Evolutionary conservation across 2,888 invertebrate genomes (phyloP).

Genomic region (Stenodera caucasica): DNA sequence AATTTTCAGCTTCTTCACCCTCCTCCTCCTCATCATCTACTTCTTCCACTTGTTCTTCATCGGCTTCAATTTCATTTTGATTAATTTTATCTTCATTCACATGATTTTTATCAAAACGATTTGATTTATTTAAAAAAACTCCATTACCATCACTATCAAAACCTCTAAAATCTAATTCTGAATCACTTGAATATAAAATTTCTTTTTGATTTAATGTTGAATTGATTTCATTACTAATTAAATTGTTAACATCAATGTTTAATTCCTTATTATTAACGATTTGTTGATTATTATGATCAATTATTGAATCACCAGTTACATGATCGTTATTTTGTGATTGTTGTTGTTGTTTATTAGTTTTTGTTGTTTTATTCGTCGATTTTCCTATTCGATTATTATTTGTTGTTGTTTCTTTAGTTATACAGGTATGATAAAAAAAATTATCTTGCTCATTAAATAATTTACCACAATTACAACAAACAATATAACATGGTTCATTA

Average conservation of each 20-base stretch:
- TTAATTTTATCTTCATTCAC: background rate
- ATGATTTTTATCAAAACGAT: background rate
- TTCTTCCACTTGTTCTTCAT: conserved; percentile 7
- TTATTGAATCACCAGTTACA: conserved; percentile 44
- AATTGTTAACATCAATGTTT: background rate
- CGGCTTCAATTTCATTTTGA: conserved; percentile 4
- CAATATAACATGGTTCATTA: conserved; percentile 71
- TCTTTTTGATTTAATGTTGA: background rate
- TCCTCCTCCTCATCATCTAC: conserved; percentile 14
- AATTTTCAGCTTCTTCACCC: conserved; percentile 24
- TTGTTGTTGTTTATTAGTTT: conserved; percentile 36
- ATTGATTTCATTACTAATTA: conserved; percentile 9
- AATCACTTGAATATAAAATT: conserved; percentile 23
- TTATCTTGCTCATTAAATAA: conserved; percentile 76
- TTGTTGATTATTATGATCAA: background rate
- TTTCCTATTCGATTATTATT: conserved; percentile 13
- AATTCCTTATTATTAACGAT: background rate
- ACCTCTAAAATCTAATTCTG: conserved; percentile 21
- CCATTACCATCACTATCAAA: conserved; percentile 17
- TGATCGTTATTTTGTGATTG: conserved; percentile 42
- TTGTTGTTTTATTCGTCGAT: conserved; percentile 28
- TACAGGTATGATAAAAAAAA: conserved; percentile 74
- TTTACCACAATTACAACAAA: conserved; percentile 80
- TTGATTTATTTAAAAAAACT: background rate
- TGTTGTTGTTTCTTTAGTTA: conserved; percentile 34